A percentile compares a stretch with the other conserved stretches of the same genome.
phyloP scores from a whole-genome alignment of 92 coral and sea anemone genomes.

The Paragorgia papillata region DNA sequence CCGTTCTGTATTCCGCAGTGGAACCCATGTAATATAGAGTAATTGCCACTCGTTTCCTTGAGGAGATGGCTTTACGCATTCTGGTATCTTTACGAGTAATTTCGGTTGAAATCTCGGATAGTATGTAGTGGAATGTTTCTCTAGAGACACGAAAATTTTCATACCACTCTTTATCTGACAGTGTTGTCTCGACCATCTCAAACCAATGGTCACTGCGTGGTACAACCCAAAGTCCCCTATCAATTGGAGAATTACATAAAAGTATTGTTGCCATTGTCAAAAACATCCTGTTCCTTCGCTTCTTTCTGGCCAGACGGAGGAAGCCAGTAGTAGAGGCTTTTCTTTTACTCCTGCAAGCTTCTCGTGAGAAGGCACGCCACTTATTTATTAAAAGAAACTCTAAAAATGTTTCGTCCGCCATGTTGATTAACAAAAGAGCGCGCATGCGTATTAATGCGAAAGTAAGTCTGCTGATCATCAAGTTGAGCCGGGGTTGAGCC shows the following conservation, averaged over 20 bases:
- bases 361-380: neutral
- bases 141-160: conserved; percentile 63
- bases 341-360: neutral
- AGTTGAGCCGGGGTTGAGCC: neutral
- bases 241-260: conserved; percentile 24
- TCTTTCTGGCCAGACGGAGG: conserved; percentile 25
- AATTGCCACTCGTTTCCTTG: conserved; percentile 49
- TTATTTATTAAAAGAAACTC: neutral
- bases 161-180: conserved; percentile 58
- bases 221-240: conserved; percentile 36
- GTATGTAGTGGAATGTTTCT: conserved; percentile 52
- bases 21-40: conserved; percentile 62
- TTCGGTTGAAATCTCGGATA: conserved; percentile 40
- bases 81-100: conserved; percentile 54
- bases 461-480: conserved; percentile 17
- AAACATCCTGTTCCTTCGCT: conserved; percentile 37
- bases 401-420: neutral
- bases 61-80: conserved; percentile 56
- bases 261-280: conserved; percentile 18
- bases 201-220: conserved; percentile 45
- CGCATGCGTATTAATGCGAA: conserved; percentile 26
- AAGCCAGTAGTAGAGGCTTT: neutral
- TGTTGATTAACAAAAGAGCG: neutral
- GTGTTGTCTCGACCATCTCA: conserved; percentile 45
- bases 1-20: conserved; percentile 59